Conservation (phyloP, 2,113 vertebrate species). For the Larimichthys polyactis region DNA sequence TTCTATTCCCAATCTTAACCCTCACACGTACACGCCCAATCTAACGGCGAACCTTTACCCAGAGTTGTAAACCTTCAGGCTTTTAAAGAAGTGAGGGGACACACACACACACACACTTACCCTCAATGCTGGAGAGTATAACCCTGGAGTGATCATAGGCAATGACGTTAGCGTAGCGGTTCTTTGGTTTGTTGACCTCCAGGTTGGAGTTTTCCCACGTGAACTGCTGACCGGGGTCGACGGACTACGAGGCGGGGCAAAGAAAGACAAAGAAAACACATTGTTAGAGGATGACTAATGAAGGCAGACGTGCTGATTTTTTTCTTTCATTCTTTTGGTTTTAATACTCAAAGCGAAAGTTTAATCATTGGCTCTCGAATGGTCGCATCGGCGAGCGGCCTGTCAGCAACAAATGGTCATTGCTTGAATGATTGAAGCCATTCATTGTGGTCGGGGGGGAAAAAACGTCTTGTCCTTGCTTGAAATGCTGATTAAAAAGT, state of each 20-base stretch:
- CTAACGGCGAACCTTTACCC: slow-evolving; percentile 9
- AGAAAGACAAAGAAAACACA: slow-evolving; percentile 21
- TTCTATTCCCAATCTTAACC: slow-evolving; percentile 14
- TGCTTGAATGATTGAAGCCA: not conserved
- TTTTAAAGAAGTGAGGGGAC: not conserved
- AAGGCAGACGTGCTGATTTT: not conserved
- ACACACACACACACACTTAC: slow-evolving; percentile 82
- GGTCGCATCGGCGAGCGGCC: not conserved
- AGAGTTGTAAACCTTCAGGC: slow-evolving; percentile 28
- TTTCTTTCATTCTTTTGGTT: not conserved
- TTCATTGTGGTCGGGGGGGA: not conserved
- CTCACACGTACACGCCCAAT: slow-evolving; percentile 7
- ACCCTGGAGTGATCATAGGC: slow-evolving; percentile 98
- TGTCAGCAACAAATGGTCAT: slow-evolving; percentile 16
- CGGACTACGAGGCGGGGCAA: slow-evolving; percentile 85
- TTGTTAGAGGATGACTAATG: not conserved
- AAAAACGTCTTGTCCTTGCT: not conserved
- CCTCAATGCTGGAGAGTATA: slow-evolving; percentile 94
- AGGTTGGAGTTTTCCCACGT: slow-evolving; percentile 99
- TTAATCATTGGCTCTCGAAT: slow-evolving; percentile 15
- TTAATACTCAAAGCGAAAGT: not conserved
- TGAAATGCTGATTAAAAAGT: not conserved
- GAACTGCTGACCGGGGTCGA: slow-evolving; percentile 98
- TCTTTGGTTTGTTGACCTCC: slow-evolving; percentile 99
- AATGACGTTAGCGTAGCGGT: slow-evolving; percentile 98